Evolutionary conservation across 2,113 vertebrate genomes (phyloP).

Genomic region (Leucoraja erinaceus): DNA sequence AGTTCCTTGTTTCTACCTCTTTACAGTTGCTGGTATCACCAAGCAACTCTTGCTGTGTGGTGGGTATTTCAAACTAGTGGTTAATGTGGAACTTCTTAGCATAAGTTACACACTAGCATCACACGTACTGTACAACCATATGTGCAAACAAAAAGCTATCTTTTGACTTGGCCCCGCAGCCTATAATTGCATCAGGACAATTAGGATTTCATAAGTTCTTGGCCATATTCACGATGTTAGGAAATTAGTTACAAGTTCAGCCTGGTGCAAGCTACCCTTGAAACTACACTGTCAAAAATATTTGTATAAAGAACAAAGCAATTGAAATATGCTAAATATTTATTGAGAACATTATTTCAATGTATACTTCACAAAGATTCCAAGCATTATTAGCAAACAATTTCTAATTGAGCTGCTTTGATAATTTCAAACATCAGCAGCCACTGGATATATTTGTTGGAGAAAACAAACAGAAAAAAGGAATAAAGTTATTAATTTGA

Average conservation of each 20-base stretch:
- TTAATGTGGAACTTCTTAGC: background rate
- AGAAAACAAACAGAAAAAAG: background rate
- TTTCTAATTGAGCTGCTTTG: conserved; percentile 19
- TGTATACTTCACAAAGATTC: background rate
- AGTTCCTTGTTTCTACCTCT: too few relatives aligned
- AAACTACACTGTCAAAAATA: background rate
- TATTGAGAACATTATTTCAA: background rate
- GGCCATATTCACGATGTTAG: background rate
- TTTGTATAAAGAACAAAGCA: background rate
- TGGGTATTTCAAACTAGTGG: background rate
- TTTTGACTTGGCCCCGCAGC: background rate
- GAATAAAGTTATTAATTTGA: conserved; percentile 1
- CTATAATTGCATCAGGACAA: background rate
- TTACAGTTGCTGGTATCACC: background rate
- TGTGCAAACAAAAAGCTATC: background rate
- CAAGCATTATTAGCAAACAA: background rate
- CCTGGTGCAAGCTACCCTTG: background rate
- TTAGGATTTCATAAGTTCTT: background rate
- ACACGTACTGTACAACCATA: background rate
- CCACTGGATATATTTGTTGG: background rate
- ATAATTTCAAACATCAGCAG: background rate
- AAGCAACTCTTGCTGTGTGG: background rate
- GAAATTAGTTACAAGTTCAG: background rate
- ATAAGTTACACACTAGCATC: background rate
- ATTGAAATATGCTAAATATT: background rate